Percentiles rank a stretch among this genome's conserved stretches.
Evolutionary conservation across 2,888 invertebrate species (phyloP).

Genomic region (Oscheius sp.): DNA sequence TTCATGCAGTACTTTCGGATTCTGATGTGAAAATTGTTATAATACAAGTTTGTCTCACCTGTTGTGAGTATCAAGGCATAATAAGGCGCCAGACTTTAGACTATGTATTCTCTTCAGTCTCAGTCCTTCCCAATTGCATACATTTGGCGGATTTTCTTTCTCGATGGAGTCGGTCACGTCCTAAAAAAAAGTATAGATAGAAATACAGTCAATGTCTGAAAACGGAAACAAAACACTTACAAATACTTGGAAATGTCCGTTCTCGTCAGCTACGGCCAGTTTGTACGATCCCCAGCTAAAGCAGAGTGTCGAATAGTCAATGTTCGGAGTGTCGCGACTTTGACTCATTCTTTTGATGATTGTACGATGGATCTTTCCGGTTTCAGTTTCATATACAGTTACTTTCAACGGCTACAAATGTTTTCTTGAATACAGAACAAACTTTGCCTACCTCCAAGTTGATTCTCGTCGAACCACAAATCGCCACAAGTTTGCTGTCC

Average conservation of each 20-base stretch:
- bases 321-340: slow-evolving; percentile 15
- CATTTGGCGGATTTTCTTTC: not conserved
- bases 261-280: slow-evolving; percentile 45
- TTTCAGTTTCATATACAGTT: slow-evolving; percentile 35
- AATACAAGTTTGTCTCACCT: not conserved
- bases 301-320: slow-evolving; percentile 29
- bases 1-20: slow-evolving; percentile 36
- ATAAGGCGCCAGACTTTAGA: slow-evolving; percentile 34
- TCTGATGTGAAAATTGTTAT: slow-evolving; percentile 15
- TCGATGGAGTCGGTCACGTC: slow-evolving; percentile 19
- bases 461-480: slow-evolving; percentile 41
- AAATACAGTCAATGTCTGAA: not conserved
- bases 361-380: slow-evolving; percentile 32
- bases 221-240: slow-evolving; percentile 30
- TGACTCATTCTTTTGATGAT: slow-evolving; percentile 22
- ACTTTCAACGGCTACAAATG: slow-evolving; percentile 23
- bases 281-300: slow-evolving; percentile 26
- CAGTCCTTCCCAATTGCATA: slow-evolving; percentile 41
- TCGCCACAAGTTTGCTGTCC: slow-evolving; percentile 54
- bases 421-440: not conserved
- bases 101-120: slow-evolving; percentile 41
- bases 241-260: slow-evolving; percentile 40
- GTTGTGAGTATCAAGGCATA: slow-evolving; percentile 44
- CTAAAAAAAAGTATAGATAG: not conserved
- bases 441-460: slow-evolving; percentile 3